Conservation (phyloP, 1,140 invertebrate species). For the Neodiprion pinetum region DNA sequence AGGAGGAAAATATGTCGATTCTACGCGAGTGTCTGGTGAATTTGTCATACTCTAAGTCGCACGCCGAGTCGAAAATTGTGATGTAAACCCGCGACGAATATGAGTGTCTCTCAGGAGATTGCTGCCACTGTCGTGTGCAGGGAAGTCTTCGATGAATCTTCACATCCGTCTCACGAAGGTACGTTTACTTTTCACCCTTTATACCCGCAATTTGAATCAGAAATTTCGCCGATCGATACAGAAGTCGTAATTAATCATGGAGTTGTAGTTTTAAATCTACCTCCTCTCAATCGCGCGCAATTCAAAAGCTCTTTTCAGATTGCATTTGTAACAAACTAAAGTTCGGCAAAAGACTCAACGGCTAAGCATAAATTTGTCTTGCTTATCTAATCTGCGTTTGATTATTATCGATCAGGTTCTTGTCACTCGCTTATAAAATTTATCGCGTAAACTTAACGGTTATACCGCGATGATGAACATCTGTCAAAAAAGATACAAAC, state of each 20-base stretch:
- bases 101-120: constrained; percentile 60
- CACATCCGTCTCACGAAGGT: constrained; percentile 81
- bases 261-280: background rate
- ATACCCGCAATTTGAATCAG: constrained; percentile 20
- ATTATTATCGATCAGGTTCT: constrained; percentile 1
- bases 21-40: background rate
- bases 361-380: background rate
- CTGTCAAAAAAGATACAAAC: too few species aligned
- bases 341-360: too few species aligned
- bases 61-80: background rate
- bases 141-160: constrained; percentile 83
- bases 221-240: background rate
- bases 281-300: background rate
- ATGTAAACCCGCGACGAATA: constrained; percentile 29
- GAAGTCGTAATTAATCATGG: background rate
- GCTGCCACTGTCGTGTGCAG: constrained; percentile 74
- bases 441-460: background rate
- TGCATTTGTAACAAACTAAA: too few species aligned
- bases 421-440: background rate
- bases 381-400: constrained; percentile 4
- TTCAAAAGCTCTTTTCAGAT: too few species aligned
- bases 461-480: too few species aligned
- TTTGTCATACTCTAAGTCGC: background rate
- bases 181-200: constrained; percentile 36
- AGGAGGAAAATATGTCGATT: constrained; percentile 15